Evolutionary conservation across 2,888 invertebrate species (phyloP), one percentile per base, ranked within the genome.

Genomic region (Anoncus sp.): DNA sequence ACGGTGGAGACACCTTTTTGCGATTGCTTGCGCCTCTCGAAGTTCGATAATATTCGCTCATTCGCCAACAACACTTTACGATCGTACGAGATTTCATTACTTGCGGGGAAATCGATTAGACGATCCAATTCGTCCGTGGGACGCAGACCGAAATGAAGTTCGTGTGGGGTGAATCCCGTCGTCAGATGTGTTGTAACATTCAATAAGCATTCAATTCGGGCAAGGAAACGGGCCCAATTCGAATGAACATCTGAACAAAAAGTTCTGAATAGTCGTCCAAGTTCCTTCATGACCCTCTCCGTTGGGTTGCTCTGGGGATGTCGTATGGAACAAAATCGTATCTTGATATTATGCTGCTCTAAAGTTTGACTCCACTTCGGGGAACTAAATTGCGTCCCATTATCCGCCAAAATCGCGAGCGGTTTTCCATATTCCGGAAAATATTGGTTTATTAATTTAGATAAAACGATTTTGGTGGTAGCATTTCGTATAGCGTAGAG

Each of bases 231-330:
- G 3, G 75, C 75, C 81, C 73, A 79, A 7, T 60, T 53, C 0
- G 80, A 16, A 45, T 80, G 78, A 60, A 60, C 60, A 5, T 66
- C 63, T 14, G 73, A 27, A 27, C 77, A 79, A 10, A 63, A 65
- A 1, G 75, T 75, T 24, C 81, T 9, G 20, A 78, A 79, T 9
- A 81, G 45, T 16, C 76, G 20, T 10, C 76, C 76, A 16, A 80
- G 24, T 14, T 81, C 77, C 27, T 72, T 55, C 81, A 79, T 81
- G 1, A 79, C 59, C 1, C 79, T 70, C 24, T 81, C 77, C 4
- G 75, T 69, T 0, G 75, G 77, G 57, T 81, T 81, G 1, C 73
- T 67, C 20, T 81, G 79, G 0, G 81, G 77, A 57, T 81, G 75
- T 4, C 81, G 43, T 16, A 81, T 69, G 0, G 79, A 79, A 7